Conservation (phyloP, 2,113 vertebrate genomes). For the Thinocorus orbignyianus region DNA sequence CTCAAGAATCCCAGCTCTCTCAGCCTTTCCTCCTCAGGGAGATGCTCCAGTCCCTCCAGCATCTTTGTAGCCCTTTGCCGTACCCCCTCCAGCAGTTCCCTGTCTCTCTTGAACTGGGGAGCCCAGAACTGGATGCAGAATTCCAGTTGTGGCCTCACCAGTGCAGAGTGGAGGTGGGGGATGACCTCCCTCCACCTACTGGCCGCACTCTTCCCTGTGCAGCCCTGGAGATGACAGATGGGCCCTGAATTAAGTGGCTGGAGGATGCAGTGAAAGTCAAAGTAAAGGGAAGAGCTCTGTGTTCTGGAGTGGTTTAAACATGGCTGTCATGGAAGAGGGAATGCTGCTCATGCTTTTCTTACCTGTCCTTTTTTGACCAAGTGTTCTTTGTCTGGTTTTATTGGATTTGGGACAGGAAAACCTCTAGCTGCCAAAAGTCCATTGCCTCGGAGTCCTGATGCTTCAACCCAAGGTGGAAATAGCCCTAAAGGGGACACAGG, state of each 20-base stretch:
- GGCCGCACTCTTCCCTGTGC: too few species aligned
- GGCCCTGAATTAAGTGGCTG: background rate
- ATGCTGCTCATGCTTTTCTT: background rate
- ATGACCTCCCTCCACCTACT: too few species aligned
- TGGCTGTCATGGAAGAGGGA: background rate
- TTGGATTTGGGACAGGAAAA: conserved; percentile 57
- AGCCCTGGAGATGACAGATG: background rate
- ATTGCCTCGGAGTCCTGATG: background rate
- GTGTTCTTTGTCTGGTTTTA: background rate
- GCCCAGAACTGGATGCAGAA: too few species aligned
- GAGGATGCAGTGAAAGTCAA: background rate
- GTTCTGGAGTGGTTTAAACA: background rate
- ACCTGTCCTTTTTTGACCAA: background rate
- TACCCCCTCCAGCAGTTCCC: too few species aligned
- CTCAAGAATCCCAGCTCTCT: too few species aligned
- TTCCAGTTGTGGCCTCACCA: too few species aligned
- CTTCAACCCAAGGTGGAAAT: background rate
- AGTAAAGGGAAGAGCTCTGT: rapidly evolving
- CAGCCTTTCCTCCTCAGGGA: too few species aligned
- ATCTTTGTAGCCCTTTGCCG: too few species aligned
- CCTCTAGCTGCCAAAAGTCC: background rate
- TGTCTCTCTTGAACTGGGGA: too few species aligned
- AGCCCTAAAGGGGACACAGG: background rate
- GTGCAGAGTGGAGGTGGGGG: too few species aligned
- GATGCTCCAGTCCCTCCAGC: too few species aligned